Base-by-base conservation (phyloP, 2,888 invertebrate species). In the Nemotelus pantherinus region DNA sequence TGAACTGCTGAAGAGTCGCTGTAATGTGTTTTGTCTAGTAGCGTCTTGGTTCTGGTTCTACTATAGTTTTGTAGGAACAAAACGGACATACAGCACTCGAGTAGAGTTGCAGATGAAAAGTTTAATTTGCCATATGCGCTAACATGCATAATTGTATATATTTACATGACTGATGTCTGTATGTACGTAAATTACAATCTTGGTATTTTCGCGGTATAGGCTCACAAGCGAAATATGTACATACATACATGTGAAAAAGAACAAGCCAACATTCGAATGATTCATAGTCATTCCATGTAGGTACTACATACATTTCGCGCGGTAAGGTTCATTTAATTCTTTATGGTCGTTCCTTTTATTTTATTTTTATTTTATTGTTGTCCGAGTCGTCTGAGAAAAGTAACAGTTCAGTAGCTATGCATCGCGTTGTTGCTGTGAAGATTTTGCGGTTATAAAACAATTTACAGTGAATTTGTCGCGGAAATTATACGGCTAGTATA, bases 301-400 rank as follows among this genome's bases (percentile, higher is more conserved):
- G 25, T 25, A 25, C 25, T 25, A 25, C 25, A 25, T 25, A 25
- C 25, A 25, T 25, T 25, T 25, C 25, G 25, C 0, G 25, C 25
- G 25, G 45, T 58, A 57, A 70, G 58, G 72, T 72, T 72, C 72
- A 72, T 72, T 72, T 58, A 72, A 72, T 72, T 72, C 72, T 72
- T 72, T 72, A 72, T 72, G 72, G 45, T 57, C 3, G n/a, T 68
- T 72, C 43, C 63, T 63, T 25, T 25, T 25, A 25, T 25, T 25
- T 25, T 25, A 25, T 25, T 25, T 4, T 50, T 72, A 58, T 72
- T 72, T 58, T 72, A 72, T 72, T 70, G 55, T 58, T 58, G 58
- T 25, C 58, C 43, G 65, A 25, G 25, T 25, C 25, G 25, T 25
- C 25, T 25, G 44, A 47, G 60, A 72, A 58, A 58, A 72, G 72